Conservation (phyloP, 2,888 invertebrate genomes). For the Apamea epomidion region DNA sequence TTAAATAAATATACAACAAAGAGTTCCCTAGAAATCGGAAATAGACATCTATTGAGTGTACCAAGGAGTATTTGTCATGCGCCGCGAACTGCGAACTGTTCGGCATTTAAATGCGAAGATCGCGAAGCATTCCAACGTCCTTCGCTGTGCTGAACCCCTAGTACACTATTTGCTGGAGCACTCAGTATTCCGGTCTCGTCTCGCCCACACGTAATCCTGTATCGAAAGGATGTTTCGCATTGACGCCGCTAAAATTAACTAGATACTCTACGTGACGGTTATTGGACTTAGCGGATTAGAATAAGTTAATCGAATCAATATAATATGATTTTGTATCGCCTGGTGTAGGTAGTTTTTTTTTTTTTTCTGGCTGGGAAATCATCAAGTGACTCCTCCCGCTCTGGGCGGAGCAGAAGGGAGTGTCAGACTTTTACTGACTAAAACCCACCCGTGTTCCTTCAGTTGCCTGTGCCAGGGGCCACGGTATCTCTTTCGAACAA, state of each 20-base stretch:
- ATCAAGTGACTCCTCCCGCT: too few relatives aligned
- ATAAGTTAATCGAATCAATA: conserved; percentile 24
- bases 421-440: too few relatives aligned
- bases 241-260: conserved; percentile 61
- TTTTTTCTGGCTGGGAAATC: too few relatives aligned
- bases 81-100: conserved; percentile 69
- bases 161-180: conserved; percentile 49
- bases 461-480: too few relatives aligned
- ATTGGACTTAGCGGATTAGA: conserved; percentile 44
- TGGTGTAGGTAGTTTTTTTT: too few relatives aligned
- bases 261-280: conserved; percentile 45
- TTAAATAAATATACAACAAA: conserved; percentile 44
- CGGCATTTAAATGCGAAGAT: conserved; percentile 76
- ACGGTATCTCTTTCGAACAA: too few relatives aligned
- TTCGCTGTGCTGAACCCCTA: conserved; percentile 65
- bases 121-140: conserved; percentile 77
- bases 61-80: conserved; percentile 71
- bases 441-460: too few relatives aligned
- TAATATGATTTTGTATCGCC: conserved; percentile 1
- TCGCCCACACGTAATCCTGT: conserved; percentile 71
- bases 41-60: conserved; percentile 68
- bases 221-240: conserved; percentile 70
- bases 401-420: too few relatives aligned
- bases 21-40: conserved; percentile 70
- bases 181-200: conserved; percentile 68